Percentiles rank a stretch among this genome's conserved stretches.
phyloP scores from a whole-genome alignment of 1,140 invertebrate genomes.

The Drosophila punjabiensis region DNA sequence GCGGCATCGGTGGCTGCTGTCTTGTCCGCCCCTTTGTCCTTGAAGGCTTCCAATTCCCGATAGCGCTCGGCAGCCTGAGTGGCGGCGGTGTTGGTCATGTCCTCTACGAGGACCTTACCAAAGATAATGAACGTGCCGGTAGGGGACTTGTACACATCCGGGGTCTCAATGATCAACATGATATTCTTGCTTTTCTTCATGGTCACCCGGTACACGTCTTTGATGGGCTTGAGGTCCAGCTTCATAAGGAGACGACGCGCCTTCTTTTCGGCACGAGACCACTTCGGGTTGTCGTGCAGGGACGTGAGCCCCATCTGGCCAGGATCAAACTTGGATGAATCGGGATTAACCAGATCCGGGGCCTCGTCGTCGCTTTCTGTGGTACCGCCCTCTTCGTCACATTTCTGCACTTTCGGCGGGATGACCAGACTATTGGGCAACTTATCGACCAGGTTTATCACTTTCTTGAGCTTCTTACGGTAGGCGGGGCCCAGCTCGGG shows the following conservation, averaged over 20 bases:
- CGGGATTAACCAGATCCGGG: conserved; percentile 8
- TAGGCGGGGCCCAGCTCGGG: not conserved
- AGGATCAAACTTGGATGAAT: not conserved
- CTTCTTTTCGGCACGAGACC: conserved; percentile 67
- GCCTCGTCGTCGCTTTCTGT: conserved; percentile 41
- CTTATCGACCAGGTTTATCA: conserved; percentile 31
- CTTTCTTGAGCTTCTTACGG: conserved; percentile 18
- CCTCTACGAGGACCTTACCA: conserved; percentile 56
- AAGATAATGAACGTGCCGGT: conserved; percentile 50
- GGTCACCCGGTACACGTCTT: conserved; percentile 51
- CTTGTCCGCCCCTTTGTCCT: not conserved
- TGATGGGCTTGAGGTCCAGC: conserved; percentile 54
- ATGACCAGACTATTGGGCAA: conserved; percentile 3
- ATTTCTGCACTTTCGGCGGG: not conserved
- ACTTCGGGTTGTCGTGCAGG: not conserved
- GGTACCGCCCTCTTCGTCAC: not conserved
- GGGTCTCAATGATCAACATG: conserved; percentile 52
- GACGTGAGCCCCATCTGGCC: not conserved
- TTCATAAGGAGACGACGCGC: conserved; percentile 65
- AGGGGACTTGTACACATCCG: conserved; percentile 56
- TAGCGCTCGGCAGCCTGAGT: conserved; percentile 49
- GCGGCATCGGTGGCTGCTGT: not conserved
- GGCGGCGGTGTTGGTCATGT: conserved; percentile 35
- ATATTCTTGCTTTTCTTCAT: conserved; percentile 68
- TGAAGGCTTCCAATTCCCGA: conserved; percentile 1